Conservation (phyloP, 2,113 vertebrate genomes). For the Arothron firmamentum region DNA sequence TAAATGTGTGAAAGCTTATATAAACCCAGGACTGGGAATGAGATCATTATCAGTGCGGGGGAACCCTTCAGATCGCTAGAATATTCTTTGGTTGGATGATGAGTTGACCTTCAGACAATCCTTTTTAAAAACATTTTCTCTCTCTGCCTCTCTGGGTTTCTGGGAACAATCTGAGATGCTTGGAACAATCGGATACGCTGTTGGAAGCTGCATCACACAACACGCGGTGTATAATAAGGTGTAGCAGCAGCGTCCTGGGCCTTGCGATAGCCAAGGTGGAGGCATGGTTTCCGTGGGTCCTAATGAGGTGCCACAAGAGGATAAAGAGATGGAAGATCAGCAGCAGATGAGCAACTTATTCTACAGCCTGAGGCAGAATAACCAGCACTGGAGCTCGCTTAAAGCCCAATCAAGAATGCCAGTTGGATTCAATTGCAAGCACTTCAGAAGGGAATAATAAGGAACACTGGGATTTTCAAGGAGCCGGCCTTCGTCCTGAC, state of each 20-base stretch:
- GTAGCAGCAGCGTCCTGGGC: slow-evolving; percentile 16
- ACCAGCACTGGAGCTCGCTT: slow-evolving; percentile 32
- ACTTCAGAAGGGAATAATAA: slow-evolving; percentile 6
- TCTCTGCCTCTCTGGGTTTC: neutral
- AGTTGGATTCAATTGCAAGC: slow-evolving; percentile 9
- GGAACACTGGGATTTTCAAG: slow-evolving; percentile 20
- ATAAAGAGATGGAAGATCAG: slow-evolving; percentile 58
- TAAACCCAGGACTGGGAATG: neutral
- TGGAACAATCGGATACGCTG: slow-evolving; percentile 14
- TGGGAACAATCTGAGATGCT: slow-evolving; percentile 21
- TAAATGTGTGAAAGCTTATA: slow-evolving; percentile 5
- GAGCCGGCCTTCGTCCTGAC: slow-evolving; percentile 8
- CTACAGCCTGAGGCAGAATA: slow-evolving; percentile 40
- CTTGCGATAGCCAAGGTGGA: slow-evolving; percentile 43
- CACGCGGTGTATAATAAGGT: slow-evolving; percentile 14
- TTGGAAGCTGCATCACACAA: slow-evolving; percentile 35
- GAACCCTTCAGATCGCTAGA: slow-evolving; percentile 55
- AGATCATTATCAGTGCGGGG: slow-evolving; percentile 26
- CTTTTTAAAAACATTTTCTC: slow-evolving; percentile 21
- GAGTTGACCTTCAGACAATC: slow-evolving; percentile 54
- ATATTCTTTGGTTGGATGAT: slow-evolving; percentile 39
- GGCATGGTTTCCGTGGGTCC: slow-evolving; percentile 55
- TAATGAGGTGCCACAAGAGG: slow-evolving; percentile 69
- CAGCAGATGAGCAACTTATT: slow-evolving; percentile 48
- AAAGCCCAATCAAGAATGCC: slow-evolving; percentile 40